Percentiles rank a stretch among this genome's conserved stretches.
phyloP scores from a whole-genome alignment of 2,113 vertebrate genomes.

The Odontesthes bonariensis region DNA sequence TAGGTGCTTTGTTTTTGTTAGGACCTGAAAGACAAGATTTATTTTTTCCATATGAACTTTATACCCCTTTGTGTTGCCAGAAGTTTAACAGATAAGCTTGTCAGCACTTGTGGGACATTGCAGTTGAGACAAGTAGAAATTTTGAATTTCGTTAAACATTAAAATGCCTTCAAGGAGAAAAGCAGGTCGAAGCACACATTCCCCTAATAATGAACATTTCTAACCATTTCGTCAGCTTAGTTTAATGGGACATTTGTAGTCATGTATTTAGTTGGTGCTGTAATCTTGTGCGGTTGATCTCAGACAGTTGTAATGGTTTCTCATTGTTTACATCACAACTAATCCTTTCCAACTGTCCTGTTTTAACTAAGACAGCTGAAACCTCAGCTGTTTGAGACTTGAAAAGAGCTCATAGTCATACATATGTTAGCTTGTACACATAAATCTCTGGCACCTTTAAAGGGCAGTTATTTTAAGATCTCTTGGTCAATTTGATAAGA shows the following conservation, averaged over 20 bases:
- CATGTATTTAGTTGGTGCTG: conserved; percentile 1
- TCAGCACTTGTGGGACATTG: conserved; percentile 22
- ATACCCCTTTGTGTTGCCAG: conserved; percentile 25
- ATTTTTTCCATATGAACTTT: conserved; percentile 20
- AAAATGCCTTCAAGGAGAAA: conserved; percentile 5
- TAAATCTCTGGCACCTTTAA: not conserved
- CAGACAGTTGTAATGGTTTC: conserved; percentile 4
- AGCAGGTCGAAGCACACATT: not conserved
- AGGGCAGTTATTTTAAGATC: no score
- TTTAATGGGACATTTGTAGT: not conserved
- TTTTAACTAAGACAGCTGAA: conserved; percentile 24
- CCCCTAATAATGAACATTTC: not conserved
- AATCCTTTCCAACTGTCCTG: conserved; percentile 29
- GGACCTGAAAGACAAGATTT: conserved; percentile 28
- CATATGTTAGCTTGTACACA: not conserved
- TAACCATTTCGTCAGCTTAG: not conserved
- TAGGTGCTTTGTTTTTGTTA: conserved; percentile 37
- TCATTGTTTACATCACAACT: conserved; percentile 11
- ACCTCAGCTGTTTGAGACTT: conserved; percentile 16
- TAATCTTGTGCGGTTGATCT: not conserved
- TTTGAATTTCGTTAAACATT: not conserved
- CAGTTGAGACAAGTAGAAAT: not conserved
- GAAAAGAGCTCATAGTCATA: not conserved
- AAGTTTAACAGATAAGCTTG: conserved; percentile 16
- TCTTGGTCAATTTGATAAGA: no score